Evolutionary conservation across 1,140 invertebrate genomes (phyloP).

Genomic region (Melipona quadrifasciata): DNA sequence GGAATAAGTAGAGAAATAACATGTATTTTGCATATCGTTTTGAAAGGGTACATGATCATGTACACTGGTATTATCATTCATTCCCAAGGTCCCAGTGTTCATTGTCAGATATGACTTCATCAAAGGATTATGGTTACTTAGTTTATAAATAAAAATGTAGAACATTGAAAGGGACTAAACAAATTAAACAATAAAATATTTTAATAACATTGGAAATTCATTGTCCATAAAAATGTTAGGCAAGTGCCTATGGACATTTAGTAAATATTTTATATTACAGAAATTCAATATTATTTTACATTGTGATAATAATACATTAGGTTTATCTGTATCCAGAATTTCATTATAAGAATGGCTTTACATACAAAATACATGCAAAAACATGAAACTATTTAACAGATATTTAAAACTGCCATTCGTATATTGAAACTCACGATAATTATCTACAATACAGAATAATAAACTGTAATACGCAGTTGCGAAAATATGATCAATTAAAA

Average conservation of each 20-base stretch:
- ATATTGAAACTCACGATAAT: conserved; percentile 58
- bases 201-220: conserved; percentile 67
- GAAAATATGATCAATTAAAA: conserved; percentile 52
- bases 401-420: conserved; percentile 46
- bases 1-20: conserved; percentile 66
- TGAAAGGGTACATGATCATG: conserved; percentile 34
- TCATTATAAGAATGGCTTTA: conserved; percentile 56
- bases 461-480: conserved; percentile 51
- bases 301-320: conserved; percentile 48
- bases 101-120: conserved; percentile 47
- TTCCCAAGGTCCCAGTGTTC: conserved; percentile 56
- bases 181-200: conserved; percentile 67
- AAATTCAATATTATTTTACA: conserved; percentile 60
- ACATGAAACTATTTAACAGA: conserved; percentile 52
- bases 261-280: conserved; percentile 65
- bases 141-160: conserved; percentile 56
- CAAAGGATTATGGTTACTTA: conserved; percentile 51
- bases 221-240: conserved; percentile 49
- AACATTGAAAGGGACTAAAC: conserved; percentile 55
- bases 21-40: conserved; percentile 47
- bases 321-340: conserved; percentile 41
- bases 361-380: conserved; percentile 55
- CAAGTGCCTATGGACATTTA: conserved; percentile 33
- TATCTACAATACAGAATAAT: conserved; percentile 56
- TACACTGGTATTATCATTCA: conserved; percentile 55